phyloP scores from a whole-genome alignment of 2,888 invertebrate genomes.

The Epiperipatus broadwayi region DNA sequence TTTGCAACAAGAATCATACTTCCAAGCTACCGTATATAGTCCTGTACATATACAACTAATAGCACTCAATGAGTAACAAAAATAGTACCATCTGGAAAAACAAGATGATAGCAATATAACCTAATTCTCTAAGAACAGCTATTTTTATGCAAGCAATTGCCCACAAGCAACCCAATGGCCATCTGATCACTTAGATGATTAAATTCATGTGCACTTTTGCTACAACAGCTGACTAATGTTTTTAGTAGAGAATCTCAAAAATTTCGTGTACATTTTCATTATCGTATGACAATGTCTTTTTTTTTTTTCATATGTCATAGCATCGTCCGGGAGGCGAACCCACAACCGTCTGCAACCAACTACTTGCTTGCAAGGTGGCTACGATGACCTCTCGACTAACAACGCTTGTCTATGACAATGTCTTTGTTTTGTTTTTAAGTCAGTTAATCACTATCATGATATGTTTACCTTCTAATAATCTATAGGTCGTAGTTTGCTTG shows the following conservation, averaged over 20 bases:
- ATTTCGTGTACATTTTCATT: slow-evolving; percentile 72
- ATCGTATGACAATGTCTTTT: too few species aligned
- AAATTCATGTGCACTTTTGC: slow-evolving; percentile 80
- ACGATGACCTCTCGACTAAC: too few species aligned
- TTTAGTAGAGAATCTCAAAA: slow-evolving; percentile 76
- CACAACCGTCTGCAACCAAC: too few species aligned
- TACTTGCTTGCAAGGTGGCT: too few species aligned
- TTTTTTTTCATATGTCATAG: too few species aligned
- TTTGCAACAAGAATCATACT: slow-evolving; percentile 86
- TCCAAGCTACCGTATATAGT: slow-evolving; percentile 81
- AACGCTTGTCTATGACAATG: too few species aligned
- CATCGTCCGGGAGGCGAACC: too few species aligned
- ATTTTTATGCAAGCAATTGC: slow-evolving; percentile 84
- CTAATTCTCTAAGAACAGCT: slow-evolving; percentile 60
- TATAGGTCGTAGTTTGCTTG: too few species aligned
- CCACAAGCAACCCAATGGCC: slow-evolving; percentile 79
- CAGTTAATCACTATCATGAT: too few species aligned
- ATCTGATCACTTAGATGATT: slow-evolving; percentile 78
- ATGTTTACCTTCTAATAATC: too few species aligned
- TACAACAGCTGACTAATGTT: slow-evolving; percentile 65
- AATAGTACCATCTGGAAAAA: slow-evolving; percentile 47
- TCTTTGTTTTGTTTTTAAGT: too few species aligned
- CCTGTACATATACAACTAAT: slow-evolving; percentile 64
- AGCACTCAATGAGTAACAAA: slow-evolving; percentile 57
- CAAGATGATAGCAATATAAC: slow-evolving; percentile 50